Percentiles rank a stretch among this genome's conserved stretches.
Conservation (phyloP, 2,797 vertebrate species). For the Sarcoramphus papa region DNA sequence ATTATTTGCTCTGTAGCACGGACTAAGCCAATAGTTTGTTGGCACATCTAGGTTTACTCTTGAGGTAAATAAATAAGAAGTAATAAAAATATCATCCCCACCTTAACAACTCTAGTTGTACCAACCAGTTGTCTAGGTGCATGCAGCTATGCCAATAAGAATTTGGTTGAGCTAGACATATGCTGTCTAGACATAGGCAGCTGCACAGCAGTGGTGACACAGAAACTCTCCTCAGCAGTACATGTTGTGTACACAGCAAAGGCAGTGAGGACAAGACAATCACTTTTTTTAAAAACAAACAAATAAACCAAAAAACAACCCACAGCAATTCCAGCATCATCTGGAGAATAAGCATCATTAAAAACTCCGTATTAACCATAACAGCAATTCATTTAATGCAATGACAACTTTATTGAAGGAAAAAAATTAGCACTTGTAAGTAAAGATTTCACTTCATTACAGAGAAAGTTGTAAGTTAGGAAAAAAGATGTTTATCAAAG, state of each 20-base stretch:
- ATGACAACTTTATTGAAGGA: slow-evolving; percentile 40
- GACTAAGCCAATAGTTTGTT: background rate
- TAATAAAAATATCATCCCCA: background rate
- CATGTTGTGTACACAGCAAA: background rate
- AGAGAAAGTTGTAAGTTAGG: background rate
- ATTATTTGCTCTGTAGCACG: background rate
- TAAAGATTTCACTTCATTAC: slow-evolving; percentile 2
- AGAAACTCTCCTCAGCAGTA: background rate
- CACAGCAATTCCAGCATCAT: background rate
- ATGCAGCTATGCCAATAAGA: background rate
- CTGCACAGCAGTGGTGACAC: background rate
- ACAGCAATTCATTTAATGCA: background rate
- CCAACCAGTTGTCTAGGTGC: background rate
- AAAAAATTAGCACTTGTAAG: background rate
- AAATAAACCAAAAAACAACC: background rate
- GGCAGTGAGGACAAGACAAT: background rate
- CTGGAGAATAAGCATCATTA: background rate
- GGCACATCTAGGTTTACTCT: background rate
- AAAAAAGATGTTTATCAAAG: background rate
- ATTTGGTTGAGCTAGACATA: background rate
- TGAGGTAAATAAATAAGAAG: background rate
- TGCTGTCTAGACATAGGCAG: background rate
- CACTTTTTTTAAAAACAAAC: background rate
- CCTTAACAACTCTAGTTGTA: background rate
- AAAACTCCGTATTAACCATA: background rate